Conservation (phyloP, 2,797 vertebrate genomes). For the Sebastes kiyomatsui region DNA sequence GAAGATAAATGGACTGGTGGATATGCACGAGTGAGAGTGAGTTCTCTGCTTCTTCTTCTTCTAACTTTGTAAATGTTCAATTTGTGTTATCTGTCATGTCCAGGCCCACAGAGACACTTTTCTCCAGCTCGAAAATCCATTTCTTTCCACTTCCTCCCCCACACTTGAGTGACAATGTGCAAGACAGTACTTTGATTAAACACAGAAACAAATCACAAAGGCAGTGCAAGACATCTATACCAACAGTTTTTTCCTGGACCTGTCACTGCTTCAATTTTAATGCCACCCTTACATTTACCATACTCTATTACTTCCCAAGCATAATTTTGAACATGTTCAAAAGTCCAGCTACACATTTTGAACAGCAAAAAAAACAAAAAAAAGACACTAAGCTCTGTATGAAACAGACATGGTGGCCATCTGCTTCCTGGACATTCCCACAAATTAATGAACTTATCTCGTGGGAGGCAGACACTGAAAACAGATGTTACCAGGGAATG, state of each 20-base stretch:
- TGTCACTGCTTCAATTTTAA: not conserved
- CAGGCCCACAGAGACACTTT: not conserved
- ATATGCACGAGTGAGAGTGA: too few species aligned
- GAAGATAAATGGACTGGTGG: not conserved
- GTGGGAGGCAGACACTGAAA: constrained; percentile 59
- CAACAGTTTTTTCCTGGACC: not conserved
- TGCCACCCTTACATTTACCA: not conserved
- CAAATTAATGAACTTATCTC: constrained; percentile 71
- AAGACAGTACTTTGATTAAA: not conserved
- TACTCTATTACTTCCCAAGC: not conserved
- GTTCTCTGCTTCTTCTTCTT: not conserved
- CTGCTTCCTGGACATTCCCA: constrained; percentile 68
- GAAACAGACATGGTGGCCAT: constrained; percentile 50
- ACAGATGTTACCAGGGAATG: constrained; percentile 65
- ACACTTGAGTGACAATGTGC: not conserved
- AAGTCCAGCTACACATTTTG: not conserved
- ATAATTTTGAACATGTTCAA: not conserved
- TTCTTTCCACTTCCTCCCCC: not conserved
- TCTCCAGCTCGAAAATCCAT: not conserved
- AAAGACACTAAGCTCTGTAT: constrained; percentile 1
- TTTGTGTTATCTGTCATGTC: not conserved
- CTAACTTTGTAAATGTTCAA: not conserved
- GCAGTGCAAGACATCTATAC: not conserved
- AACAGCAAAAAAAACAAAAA: not conserved
- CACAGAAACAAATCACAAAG: not conserved